Evolutionary conservation across 92 coral and sea anemone species (phyloP), one percentile per base, ranked within the genome.

Genomic region (Meandrina meandrites): DNA sequence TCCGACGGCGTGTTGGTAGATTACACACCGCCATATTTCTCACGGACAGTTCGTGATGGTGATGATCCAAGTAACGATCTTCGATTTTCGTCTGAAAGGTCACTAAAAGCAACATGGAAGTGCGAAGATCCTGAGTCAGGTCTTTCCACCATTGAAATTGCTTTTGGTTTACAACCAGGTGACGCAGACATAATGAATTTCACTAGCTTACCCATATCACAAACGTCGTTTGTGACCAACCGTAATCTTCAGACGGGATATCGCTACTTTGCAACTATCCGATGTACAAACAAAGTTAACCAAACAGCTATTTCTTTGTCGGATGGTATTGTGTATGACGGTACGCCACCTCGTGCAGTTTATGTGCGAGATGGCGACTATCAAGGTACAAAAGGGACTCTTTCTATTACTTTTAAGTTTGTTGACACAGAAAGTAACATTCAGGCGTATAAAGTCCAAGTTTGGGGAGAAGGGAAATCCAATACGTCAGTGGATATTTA

Each of bases 91-190:
- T 78, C 87, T 8, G 45, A 87, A 31, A 8, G 75, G 83, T 8
- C 80, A 70, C 16, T 96, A 24, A 83, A 95, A 17, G 91, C 80
- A 21, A 73, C 84, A 40, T 96, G 99, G 99, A 80, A 14, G 31
- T 95, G 99, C 68, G 86, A 78, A 12, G 99, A 96, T 87, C 81
- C 86, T 11, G 94, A 96, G 78, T 93, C 98, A 48, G 81, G 88
- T n/a, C 57, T 96, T 51, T 27, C 84, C 48, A 82, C 91, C 14
- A 90, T 90, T 22, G 84, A 86, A 42, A 86, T 95, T 54, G 96
- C 93, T 22, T 95, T 96, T 83, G 99, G 99, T 4, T 89, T 93
- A 21, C 95, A 93, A 83, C 99, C 99, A 75, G 99, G 99, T 51
- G 87, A 88, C 48, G 54, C 86, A 17, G 94, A 95, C 72, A 90